Base-by-base conservation (phyloP, 2,888 invertebrate genomes). In the Acleris emargana region DNA sequence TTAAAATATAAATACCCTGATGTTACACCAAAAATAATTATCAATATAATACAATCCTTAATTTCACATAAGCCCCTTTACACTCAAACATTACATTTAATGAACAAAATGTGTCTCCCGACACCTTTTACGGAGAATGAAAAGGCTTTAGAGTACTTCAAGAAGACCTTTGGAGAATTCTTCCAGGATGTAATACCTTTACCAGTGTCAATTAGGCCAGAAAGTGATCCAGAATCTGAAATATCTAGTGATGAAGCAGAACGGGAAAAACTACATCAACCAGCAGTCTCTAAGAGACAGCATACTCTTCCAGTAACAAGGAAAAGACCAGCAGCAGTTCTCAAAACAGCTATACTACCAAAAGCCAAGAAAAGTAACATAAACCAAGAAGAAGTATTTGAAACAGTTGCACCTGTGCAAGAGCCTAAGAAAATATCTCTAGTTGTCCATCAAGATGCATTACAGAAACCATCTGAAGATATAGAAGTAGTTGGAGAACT, bases 101-200 rank as follows among this genome's bases (percentile, higher is more conserved):
- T 99, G 98, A 99, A 99, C 82, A 97, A 96, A 87, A 97, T 99
- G 97, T 97, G 96, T 82, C 86, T 99, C 57, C 96, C 96, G 18
- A 94, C 96, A 51, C 99, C 99, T 0, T 98, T 99, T 88, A 93
- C 87, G 72, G 80, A 93, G 51, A 91, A 93, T 69, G 70, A 76
- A 28, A 80, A 83, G 70, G 81, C 87, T 16, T 18, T 83, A 9
- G 59, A 72, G 6, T 84, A 78, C 71, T 91, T 93, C 61, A 88
- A 87, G 76, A 83, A 89, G 64, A 83, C 72, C 28, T 91, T 87
- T 67, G 79, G 73, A 54, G 71, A 81, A n/a, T 79, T 78, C 20
- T 91, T 89, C 70, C 58, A 78, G 49, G 79, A 82, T 67, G 79
- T 84, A 69, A 72, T 83, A 52, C 68, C 74, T 25, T 77, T 80